Conservation (phyloP, 2,888 invertebrate genomes). For the Andrena haemorrhoa region DNA sequence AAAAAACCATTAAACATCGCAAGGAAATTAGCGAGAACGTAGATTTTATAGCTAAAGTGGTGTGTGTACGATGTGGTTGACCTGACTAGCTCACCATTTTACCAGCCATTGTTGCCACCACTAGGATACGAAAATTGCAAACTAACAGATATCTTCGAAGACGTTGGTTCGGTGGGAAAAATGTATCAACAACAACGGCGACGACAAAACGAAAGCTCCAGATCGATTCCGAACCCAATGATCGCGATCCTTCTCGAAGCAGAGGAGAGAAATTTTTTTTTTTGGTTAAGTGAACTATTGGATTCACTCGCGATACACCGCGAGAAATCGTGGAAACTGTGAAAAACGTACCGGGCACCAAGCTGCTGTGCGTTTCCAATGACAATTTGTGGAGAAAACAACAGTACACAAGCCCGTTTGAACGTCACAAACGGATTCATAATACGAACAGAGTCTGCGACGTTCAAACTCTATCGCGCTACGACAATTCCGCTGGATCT, state of each 20-base stretch:
- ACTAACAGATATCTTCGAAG: constrained; percentile 55
- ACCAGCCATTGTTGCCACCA: constrained; percentile 80
- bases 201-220: constrained; percentile 4
- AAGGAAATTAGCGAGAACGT: constrained; percentile 45
- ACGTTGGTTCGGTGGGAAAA: constrained; percentile 25
- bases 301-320: not conserved
- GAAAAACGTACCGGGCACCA: not conserved
- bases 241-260: not conserved
- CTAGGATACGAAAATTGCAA: constrained; percentile 68
- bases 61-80: constrained; percentile 77
- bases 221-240: not conserved
- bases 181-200: constrained; percentile 6
- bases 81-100: constrained; percentile 79
- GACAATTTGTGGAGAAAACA: constrained; percentile 25
- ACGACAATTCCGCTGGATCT: constrained; percentile 25
- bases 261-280: constrained; percentile 36
- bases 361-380: not conserved
- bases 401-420: constrained; percentile 44
- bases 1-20: constrained; percentile 17
- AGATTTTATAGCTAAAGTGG: constrained; percentile 57
- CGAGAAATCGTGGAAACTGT: not conserved
- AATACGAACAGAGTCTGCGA: constrained; percentile 42
- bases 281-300: constrained; percentile 62
- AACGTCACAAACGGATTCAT: constrained; percentile 66
- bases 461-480: constrained; percentile 23